Percentiles rank a stretch among this genome's conserved stretches.
Conservation (phyloP, 2,797 vertebrate genomes). For the Neostethus bicornis region DNA sequence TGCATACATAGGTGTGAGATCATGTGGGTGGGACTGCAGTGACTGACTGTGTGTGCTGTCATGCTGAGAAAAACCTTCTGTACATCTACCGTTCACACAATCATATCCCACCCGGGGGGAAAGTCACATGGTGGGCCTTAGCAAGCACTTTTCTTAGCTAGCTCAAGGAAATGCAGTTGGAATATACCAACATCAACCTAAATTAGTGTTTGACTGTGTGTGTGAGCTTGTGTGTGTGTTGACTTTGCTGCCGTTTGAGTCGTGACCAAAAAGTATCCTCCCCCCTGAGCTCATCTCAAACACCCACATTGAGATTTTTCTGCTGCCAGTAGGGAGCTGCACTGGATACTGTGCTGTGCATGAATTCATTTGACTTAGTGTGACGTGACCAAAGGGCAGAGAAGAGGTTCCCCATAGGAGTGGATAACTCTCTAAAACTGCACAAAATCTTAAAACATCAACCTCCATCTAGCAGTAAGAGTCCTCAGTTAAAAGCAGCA, state of each 20-base stretch:
- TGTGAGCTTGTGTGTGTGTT: constrained; percentile 4
- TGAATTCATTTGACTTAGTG: constrained; percentile 10
- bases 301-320: constrained; percentile 50
- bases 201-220: constrained; percentile 10
- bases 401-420: background rate
- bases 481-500: background rate
- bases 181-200: constrained; percentile 14
- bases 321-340: constrained; percentile 32
- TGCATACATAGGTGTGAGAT: constrained; percentile 18
- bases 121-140: constrained; percentile 31
- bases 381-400: constrained; percentile 2
- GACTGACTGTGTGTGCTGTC: constrained; percentile 8
- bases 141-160: constrained; percentile 23
- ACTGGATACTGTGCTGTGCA: constrained; percentile 4
- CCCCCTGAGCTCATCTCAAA: constrained; percentile 42
- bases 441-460: constrained; percentile 22
- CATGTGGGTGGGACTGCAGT: constrained; percentile 33
- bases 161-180: constrained; percentile 27
- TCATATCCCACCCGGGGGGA: constrained; percentile 26
- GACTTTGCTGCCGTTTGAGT: constrained; percentile 40
- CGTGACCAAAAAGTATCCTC: constrained; percentile 64
- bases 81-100: constrained; percentile 28
- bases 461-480: constrained; percentile 12
- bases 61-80: constrained; percentile 23
- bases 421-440: constrained; percentile 1